Base-by-base conservation (phyloP, 2,113 vertebrate genomes). In the Paratilapia polleni region DNA sequence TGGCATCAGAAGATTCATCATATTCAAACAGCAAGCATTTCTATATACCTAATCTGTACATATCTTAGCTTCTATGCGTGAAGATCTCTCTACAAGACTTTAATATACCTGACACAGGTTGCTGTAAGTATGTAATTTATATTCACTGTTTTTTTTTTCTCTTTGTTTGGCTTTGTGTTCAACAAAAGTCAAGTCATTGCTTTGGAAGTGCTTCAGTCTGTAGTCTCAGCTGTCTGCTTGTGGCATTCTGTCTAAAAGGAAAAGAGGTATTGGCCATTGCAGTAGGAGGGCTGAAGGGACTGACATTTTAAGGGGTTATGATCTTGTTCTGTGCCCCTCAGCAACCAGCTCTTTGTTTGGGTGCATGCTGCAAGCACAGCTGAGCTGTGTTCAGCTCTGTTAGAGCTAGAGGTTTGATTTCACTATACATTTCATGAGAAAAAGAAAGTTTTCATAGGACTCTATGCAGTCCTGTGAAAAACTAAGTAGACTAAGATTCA, bases 221-320 rank as follows among this genome's bases (percentile, higher is more conserved):
- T 52, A 66, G 75, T 83, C 78, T 12, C 85, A 87, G 87, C 81
- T 86, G 76, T 70, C 60, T 86, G 80, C 82, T 86, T 24, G 80
- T 87, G 84, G 81, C 68, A 15, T 36, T 83, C 43, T 47, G 61
- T 78, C 7, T 22, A 70, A 88, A 54, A 75, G 11, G 81, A 22
- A 34, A 52, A 41, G 54, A 38, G 26, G 66, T 26, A 77, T 66
- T 83, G 68, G 75, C 78, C 0, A 6, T 63, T 76, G 81, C 49
- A 52, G 77, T 56, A 2, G 47, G 41, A 74, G 5, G 43, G 66
- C 68, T 83, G 63, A 36, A 41, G 85, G 62, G 66, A 62, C 41
- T 92, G 90, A 92, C 92, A 92, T 93, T 92, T 92, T 83, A 85
- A 80, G 75, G 77, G 84, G 84, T 87, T 78, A 66, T 77, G 84